Conservation (phyloP, 2,113 vertebrate species). For the Parus major region DNA sequence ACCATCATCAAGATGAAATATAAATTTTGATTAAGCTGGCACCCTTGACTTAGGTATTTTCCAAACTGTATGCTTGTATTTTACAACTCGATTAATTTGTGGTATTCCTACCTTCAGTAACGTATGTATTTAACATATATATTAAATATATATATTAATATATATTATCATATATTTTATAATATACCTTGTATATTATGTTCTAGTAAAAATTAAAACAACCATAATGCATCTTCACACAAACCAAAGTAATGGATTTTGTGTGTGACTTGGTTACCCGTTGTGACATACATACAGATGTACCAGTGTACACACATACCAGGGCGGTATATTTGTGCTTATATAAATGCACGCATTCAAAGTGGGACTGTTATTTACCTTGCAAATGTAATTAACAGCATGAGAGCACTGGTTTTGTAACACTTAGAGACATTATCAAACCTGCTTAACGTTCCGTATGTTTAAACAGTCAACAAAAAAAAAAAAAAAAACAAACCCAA, state of each 20-base stretch:
- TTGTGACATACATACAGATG: neutral
- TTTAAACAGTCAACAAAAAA: neutral
- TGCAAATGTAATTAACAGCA: neutral
- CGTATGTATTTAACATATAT: neutral
- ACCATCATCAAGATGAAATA: neutral
- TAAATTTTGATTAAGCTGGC: neutral
- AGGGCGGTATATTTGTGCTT: neutral
- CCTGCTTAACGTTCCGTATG: neutral
- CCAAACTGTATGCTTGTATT: neutral
- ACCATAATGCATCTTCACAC: neutral
- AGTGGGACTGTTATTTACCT: neutral
- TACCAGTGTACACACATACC: fast-evolving
- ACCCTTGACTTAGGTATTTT: neutral
- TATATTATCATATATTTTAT: neutral
- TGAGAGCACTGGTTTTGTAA: neutral
- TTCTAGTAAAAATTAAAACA: neutral
- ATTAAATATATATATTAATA: too few relatives aligned
- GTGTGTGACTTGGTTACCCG: neutral
- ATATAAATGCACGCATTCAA: neutral
- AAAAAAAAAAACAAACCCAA: neutral
- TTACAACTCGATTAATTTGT: neutral
- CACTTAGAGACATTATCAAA: neutral
- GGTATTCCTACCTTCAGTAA: neutral
- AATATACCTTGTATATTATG: neutral
- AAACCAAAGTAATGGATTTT: neutral